A percentile compares a stretch with the other conserved stretches of the same genome.
Conservation (phyloP, 23 tunicate genomes). For the Diplosoma virens region DNA sequence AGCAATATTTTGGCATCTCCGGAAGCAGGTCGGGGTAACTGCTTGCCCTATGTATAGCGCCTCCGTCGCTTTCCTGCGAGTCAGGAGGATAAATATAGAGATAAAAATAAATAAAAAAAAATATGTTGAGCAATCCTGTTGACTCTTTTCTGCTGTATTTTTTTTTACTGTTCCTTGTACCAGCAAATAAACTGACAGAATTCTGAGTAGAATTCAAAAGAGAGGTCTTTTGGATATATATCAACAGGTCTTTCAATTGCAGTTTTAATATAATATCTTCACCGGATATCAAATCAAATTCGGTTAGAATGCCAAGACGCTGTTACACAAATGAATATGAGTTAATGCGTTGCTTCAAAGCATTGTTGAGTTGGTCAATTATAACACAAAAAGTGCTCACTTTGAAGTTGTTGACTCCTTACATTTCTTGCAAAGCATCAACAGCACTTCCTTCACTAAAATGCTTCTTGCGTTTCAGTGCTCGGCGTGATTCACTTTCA, state of each 20-base stretch:
- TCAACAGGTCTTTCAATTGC: slow-evolving; percentile 5
- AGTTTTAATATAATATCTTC: slow-evolving; percentile 13
- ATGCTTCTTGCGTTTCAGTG: slow-evolving; percentile 9
- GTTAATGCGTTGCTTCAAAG: slow-evolving; percentile 7
- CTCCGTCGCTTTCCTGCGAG: too few relatives aligned
- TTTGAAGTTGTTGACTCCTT: slow-evolving; percentile 6
- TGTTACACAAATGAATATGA: slow-evolving; percentile 3
- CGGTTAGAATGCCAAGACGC: slow-evolving; percentile 12
- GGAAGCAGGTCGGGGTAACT: too few relatives aligned
- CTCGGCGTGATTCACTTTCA: slow-evolving; percentile 19
- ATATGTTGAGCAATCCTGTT: slow-evolving; percentile 18
- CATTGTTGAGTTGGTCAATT: slow-evolving; percentile 15
- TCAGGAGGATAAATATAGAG: too few relatives aligned
- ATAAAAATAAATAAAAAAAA: too few relatives aligned
- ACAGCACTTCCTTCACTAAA: slow-evolving; percentile 6
- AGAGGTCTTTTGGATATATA: neutral
- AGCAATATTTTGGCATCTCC: too few relatives aligned
- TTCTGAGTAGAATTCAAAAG: slow-evolving; percentile 6
- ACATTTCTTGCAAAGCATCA: slow-evolving; percentile 12
- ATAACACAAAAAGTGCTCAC: slow-evolving; percentile 7
- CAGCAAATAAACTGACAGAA: slow-evolving; percentile 6
- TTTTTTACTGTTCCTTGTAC: neutral
- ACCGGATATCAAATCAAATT: neutral
- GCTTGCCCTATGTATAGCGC: too few relatives aligned
- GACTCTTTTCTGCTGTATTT: neutral